Percentiles rank a stretch among this genome's conserved stretches.
Conservation (phyloP, 2,113 vertebrate species). For the Stictonetta naevosa region DNA sequence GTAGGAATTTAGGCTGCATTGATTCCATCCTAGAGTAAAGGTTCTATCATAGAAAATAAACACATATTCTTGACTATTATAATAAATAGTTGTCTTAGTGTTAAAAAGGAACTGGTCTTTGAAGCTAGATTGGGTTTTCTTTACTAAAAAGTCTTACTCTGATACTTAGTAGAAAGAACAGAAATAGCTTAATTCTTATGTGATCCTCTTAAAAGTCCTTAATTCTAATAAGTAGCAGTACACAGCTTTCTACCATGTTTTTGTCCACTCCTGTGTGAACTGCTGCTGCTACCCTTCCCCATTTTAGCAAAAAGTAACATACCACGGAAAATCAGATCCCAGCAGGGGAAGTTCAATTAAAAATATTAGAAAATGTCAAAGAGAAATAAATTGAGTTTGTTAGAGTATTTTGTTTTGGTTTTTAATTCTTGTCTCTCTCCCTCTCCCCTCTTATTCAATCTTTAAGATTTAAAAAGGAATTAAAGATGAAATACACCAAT, state of each 20-base stretch:
- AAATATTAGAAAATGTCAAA: neutral
- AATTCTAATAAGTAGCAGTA: neutral
- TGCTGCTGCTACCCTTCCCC: neutral
- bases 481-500: neutral
- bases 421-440: neutral
- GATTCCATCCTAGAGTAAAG: neutral
- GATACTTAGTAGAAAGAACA: neutral
- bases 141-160: neutral
- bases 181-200: neutral
- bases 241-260: neutral
- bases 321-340: neutral
- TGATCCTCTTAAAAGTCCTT: neutral
- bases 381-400: neutral
- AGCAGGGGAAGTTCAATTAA: neutral
- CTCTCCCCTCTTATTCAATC: neutral
- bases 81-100: neutral
- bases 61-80: neutral
- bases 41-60: neutral
- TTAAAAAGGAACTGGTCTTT: too few relatives aligned
- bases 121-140: neutral
- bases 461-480: constrained; percentile 9
- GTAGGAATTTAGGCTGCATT: neutral
- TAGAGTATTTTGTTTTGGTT: neutral
- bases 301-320: neutral
- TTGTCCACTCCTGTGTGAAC: neutral